These are phyloP conservation scores for Panagrolaimus sp. DNA, from an alignment of 1,140 invertebrate species.

Conservation along the genomic window DNA sequence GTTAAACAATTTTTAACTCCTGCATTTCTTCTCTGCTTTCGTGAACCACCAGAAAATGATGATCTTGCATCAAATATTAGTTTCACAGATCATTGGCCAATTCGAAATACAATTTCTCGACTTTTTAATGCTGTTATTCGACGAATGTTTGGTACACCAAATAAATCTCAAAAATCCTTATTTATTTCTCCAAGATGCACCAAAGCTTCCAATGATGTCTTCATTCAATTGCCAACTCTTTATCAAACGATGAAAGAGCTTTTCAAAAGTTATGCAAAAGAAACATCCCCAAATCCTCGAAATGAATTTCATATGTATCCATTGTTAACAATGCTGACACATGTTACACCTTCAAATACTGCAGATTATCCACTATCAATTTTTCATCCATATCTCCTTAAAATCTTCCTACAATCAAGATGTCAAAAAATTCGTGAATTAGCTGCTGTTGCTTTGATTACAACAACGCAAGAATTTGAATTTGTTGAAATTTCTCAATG, in stretches of 20 bases:
- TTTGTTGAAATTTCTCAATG: background rate
- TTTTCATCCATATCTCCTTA: background rate
- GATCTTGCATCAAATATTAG: background rate
- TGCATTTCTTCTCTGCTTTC: constrained; percentile 10
- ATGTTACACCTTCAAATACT: background rate
- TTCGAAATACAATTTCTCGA: constrained; percentile 4
- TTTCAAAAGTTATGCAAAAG: background rate
- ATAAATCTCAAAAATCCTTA: constrained; percentile 4
- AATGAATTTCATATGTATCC: background rate
- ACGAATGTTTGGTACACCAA: constrained; percentile 12
- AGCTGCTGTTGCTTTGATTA: constrained; percentile 4
- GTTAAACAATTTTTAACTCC: constrained; percentile 7
- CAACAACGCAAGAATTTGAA: background rate
- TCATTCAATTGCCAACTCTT: background rate
- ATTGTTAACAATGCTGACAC: background rate
- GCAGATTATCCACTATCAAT: background rate
- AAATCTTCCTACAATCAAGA: background rate
- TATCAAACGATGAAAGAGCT: background rate
- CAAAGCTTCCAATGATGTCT: constrained; percentile 9
- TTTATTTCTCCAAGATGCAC: background rate
- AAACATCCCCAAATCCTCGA: background rate
- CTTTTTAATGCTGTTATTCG: background rate
- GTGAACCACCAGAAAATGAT: background rate
- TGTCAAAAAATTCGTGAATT: background rate
- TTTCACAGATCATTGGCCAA: constrained; percentile 9